Conservation (phyloP, 2,113 vertebrate genomes). For the Conger conger region DNA sequence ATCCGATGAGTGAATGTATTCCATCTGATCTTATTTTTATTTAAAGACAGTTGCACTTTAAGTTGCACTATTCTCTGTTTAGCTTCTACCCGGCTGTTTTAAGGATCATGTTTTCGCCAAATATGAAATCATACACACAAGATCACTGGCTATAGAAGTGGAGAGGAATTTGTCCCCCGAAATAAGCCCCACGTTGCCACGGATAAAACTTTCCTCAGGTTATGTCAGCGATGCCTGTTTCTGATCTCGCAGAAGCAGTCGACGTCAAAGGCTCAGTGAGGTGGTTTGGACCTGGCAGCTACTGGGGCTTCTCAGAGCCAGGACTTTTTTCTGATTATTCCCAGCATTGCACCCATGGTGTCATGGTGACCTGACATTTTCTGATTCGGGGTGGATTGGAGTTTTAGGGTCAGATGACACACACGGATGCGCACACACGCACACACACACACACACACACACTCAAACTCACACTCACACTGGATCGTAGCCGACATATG, state of each 20-base stretch:
- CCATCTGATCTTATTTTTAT: not conserved
- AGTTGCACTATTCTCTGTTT: not conserved
- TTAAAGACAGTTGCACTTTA: not conserved
- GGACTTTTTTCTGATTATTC: not conserved
- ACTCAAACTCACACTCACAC: too few relatives aligned
- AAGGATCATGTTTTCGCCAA: not conserved
- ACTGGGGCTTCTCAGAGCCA: not conserved
- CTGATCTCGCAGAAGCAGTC: not conserved
- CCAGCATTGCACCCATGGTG: not conserved
- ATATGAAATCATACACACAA: not conserved
- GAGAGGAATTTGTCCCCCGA: too few relatives aligned
- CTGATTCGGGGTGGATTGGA: not conserved
- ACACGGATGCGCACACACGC: not conserved
- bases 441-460: not conserved
- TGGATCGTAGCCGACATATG: not conserved
- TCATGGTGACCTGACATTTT: not conserved
- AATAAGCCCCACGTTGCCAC: too few relatives aligned
- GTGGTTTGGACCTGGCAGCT: not conserved
- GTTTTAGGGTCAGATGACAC: not conserved
- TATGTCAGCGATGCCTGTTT: too few relatives aligned
- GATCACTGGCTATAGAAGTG: too few relatives aligned
- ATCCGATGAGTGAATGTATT: not conserved
- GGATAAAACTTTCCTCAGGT: too few relatives aligned
- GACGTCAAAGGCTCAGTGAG: not conserved
- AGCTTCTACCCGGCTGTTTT: not conserved